These are phyloP conservation scores for Falco biarmicus DNA, from an alignment of 2,797 vertebrate genomes.

Conservation along the genomic window DNA sequence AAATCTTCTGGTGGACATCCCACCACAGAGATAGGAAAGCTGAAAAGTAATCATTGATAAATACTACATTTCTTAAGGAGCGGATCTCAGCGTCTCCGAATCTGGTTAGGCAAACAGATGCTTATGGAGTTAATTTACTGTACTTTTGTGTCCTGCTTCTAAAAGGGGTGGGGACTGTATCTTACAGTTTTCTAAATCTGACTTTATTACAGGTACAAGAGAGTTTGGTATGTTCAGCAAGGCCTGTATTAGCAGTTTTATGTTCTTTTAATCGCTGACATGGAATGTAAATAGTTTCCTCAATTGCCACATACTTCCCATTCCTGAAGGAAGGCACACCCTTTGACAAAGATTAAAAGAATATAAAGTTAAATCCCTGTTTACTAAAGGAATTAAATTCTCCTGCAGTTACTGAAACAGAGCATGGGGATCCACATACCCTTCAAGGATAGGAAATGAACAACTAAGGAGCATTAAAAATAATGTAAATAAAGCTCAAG, in stretches of 20 bases:
- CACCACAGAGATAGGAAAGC: background rate
- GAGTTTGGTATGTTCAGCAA: slow-evolving; percentile 2
- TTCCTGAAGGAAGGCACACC: slow-evolving; percentile 61
- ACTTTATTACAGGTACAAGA: slow-evolving; percentile 36
- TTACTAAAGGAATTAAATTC: slow-evolving; percentile 48
- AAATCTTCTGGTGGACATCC: background rate
- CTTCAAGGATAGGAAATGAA: background rate
- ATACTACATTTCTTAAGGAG: background rate
- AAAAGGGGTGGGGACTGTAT: background rate
- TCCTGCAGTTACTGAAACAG: background rate
- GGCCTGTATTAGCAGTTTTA: slow-evolving; percentile 38
- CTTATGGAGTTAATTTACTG: background rate
- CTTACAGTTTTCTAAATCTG: background rate
- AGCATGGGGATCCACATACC: background rate
- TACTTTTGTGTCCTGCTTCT: background rate
- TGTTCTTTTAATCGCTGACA: slow-evolving; percentile 61
- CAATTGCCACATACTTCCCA: slow-evolving; percentile 60
- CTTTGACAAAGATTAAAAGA: slow-evolving; percentile 49
- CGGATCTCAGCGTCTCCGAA: background rate
- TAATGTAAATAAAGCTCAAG: background rate
- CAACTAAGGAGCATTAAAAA: background rate
- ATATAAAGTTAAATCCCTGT: slow-evolving; percentile 35
- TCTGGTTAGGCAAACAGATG: background rate
- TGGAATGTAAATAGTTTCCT: slow-evolving; percentile 70
- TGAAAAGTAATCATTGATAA: background rate